A percentile compares a stretch with the other conserved stretches of the same genome.
phyloP scores from a whole-genome alignment of 2,797 vertebrate species.

The Acipenser oxyrinchus region DNA sequence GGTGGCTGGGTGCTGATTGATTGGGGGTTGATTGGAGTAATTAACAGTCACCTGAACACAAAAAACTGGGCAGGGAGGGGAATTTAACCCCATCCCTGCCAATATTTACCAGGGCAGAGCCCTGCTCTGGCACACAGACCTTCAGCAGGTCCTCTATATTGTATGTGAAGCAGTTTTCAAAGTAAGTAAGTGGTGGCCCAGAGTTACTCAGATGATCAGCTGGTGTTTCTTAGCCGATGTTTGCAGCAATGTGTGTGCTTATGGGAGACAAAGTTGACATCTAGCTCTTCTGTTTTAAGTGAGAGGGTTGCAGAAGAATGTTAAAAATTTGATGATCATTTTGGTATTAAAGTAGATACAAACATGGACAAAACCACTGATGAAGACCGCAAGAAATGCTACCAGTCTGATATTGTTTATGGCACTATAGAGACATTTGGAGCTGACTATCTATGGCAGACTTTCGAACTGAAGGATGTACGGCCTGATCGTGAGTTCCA shows the following conservation, averaged over 20 bases:
- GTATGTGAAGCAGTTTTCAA: neutral
- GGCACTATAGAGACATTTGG: slow-evolving; percentile 36
- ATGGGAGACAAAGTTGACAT: slow-evolving; percentile 32
- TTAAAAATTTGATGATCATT: neutral
- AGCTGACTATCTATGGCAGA: slow-evolving; percentile 37
- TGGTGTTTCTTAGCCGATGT: slow-evolving; percentile 51
- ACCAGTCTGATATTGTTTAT: slow-evolving; percentile 37
- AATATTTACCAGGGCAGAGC: too few species aligned
- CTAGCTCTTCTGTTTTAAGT: slow-evolving; percentile 23
- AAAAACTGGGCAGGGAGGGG: too few species aligned
- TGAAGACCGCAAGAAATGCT: slow-evolving; percentile 15
- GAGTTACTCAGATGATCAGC: slow-evolving; percentile 48
- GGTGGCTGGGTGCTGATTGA: too few species aligned
- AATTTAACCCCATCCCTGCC: too few species aligned
- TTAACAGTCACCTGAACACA: too few species aligned
- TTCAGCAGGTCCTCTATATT: slow-evolving; percentile 7
- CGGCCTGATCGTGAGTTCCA: slow-evolving; percentile 30
- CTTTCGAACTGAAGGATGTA: slow-evolving; percentile 39
- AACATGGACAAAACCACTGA: slow-evolving; percentile 21
- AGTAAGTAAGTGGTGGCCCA: slow-evolving; percentile 21
- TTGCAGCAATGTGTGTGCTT: slow-evolving; percentile 38
- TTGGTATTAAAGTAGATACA: slow-evolving; percentile 14
- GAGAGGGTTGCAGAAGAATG: slow-evolving; percentile 23
- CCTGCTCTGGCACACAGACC: neutral
- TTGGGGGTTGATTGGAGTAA: too few species aligned